Evolutionary conservation across 2,797 vertebrate genomes (phyloP).

Genomic region (Lophius americanus): DNA sequence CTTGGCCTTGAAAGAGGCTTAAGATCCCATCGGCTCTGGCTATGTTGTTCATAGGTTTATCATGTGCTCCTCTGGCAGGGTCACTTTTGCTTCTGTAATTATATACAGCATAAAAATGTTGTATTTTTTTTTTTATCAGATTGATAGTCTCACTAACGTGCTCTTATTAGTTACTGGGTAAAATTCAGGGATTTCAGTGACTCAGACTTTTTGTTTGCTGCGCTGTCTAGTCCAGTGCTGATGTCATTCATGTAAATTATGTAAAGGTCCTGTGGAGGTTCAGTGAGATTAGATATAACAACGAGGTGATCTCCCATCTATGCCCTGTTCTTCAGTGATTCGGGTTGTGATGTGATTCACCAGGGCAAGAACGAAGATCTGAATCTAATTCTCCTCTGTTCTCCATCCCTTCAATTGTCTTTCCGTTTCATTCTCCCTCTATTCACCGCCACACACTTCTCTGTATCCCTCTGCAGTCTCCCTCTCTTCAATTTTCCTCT

Average conservation of each 20-base stretch:
- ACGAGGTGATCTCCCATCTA: slow-evolving; percentile 26
- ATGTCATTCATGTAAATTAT: slow-evolving; percentile 10
- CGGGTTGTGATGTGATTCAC: slow-evolving; percentile 66
- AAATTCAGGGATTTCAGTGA: neutral
- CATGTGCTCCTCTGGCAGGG: neutral
- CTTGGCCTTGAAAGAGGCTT: too few relatives aligned
- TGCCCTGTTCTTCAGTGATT: slow-evolving; percentile 47
- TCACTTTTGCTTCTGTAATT: too few relatives aligned
- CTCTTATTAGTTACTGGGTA: slow-evolving; percentile 6
- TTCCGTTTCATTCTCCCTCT: neutral
- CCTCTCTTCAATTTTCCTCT: slow-evolving; percentile 27
- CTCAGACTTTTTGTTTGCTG: neutral
- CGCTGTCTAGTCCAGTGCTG: neutral
- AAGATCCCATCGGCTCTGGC: too few relatives aligned
- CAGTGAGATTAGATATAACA: slow-evolving; percentile 20
- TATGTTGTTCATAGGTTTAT: neutral
- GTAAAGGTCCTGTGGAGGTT: slow-evolving; percentile 2
- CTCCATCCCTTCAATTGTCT: slow-evolving; percentile 46
- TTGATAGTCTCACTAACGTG: slow-evolving; percentile 10
- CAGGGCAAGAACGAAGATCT: slow-evolving; percentile 54
- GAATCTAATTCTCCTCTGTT: slow-evolving; percentile 53
- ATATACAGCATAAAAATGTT: too few relatives aligned
- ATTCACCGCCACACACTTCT: slow-evolving; percentile 24
- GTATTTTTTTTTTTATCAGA: neutral
- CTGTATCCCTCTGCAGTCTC: slow-evolving; percentile 32